Percentiles rank a stretch among this genome's conserved stretches.
phyloP scores from a whole-genome alignment of 1,140 invertebrate species.

The Wiebesia pumilae region DNA sequence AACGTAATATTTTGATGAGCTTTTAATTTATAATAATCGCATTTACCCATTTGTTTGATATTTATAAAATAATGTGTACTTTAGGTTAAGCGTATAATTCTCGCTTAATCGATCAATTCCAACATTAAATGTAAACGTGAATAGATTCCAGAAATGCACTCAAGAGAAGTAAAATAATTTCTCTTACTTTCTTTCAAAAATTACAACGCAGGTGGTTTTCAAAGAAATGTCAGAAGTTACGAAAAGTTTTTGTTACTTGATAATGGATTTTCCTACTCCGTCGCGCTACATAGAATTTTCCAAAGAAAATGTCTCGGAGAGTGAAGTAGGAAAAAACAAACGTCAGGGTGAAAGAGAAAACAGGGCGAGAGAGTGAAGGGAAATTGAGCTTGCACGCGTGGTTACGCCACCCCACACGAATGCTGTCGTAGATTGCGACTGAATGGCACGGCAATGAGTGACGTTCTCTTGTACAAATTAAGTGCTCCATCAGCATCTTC shows the following conservation, averaged over 20 bases:
- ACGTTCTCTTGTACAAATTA: slow-evolving; percentile 44
- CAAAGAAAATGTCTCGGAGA: slow-evolving; percentile 24
- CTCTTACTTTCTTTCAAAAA: not conserved
- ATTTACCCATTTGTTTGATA: not conserved
- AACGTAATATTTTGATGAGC: too few species aligned
- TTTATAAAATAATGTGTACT: not conserved
- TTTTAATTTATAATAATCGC: too few species aligned
- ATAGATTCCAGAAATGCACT: not conserved
- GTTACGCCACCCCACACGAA: not conserved
- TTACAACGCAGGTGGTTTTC: not conserved
- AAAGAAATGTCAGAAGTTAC: slow-evolving; percentile 19
- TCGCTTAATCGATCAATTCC: not conserved
- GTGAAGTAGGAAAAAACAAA: not conserved
- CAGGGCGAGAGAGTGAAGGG: not conserved
- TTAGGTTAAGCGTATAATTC: too few species aligned
- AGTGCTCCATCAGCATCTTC: slow-evolving; percentile 38
- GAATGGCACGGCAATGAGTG: slow-evolving; percentile 38
- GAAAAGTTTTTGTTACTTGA: slow-evolving; percentile 9
- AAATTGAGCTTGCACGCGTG: not conserved
- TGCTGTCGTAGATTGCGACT: slow-evolving; percentile 37
- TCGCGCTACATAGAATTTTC: slow-evolving; percentile 6
- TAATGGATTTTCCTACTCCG: slow-evolving; percentile 30
- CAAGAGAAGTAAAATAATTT: slow-evolving; percentile 6
- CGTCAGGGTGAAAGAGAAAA: not conserved
- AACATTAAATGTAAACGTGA: not conserved